A percentile compares a stretch with the other conserved stretches of the same genome.
Conservation (phyloP, 1,140 invertebrate species). For the Nasonia longicornis region DNA sequence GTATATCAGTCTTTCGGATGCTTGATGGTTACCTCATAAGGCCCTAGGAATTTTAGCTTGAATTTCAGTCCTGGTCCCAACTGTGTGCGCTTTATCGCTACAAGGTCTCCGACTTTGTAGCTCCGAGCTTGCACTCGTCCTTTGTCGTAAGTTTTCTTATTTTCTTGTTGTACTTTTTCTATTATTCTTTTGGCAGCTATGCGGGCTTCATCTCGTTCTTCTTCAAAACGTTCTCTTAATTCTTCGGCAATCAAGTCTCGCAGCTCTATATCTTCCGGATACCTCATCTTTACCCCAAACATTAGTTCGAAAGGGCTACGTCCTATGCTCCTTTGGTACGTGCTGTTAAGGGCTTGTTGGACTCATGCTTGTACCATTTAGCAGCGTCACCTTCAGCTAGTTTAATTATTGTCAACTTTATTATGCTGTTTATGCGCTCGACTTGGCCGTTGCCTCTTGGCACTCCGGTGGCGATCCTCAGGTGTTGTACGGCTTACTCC, state of each 20-base stretch:
- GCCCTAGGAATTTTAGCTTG: background rate
- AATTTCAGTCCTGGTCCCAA: slow-evolving; percentile 32
- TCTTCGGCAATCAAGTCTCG: slow-evolving; percentile 6
- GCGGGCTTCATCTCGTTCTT: slow-evolving; percentile 2
- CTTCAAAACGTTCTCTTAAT: background rate
- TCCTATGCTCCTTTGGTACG: slow-evolving; percentile 56
- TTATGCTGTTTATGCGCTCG: slow-evolving; percentile 54
- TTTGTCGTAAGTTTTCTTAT: slow-evolving; percentile 28
- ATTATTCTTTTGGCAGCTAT: slow-evolving; percentile 2
- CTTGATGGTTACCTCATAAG: slow-evolving; percentile 18
- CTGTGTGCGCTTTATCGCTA: slow-evolving; percentile 29
- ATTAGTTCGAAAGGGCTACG: slow-evolving; percentile 59
- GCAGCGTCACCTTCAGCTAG: slow-evolving; percentile 50
- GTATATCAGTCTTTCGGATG: slow-evolving; percentile 5
- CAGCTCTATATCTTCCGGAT: slow-evolving; percentile 9
- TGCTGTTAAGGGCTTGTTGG: slow-evolving; percentile 57
- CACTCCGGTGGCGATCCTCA: slow-evolving; percentile 53
- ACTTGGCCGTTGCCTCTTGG: slow-evolving; percentile 59
- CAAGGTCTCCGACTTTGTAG: slow-evolving; percentile 25
- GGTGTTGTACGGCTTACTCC: slow-evolving; percentile 54
- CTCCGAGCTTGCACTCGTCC: background rate
- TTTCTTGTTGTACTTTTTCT: slow-evolving; percentile 31
- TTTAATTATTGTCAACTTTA: slow-evolving; percentile 56
- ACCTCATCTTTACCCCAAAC: slow-evolving; percentile 30
- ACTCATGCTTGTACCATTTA: slow-evolving; percentile 53